These are phyloP conservation scores for Stictonetta naevosa DNA, from an alignment of 2,113 vertebrate genomes.

Conservation along the genomic window DNA sequence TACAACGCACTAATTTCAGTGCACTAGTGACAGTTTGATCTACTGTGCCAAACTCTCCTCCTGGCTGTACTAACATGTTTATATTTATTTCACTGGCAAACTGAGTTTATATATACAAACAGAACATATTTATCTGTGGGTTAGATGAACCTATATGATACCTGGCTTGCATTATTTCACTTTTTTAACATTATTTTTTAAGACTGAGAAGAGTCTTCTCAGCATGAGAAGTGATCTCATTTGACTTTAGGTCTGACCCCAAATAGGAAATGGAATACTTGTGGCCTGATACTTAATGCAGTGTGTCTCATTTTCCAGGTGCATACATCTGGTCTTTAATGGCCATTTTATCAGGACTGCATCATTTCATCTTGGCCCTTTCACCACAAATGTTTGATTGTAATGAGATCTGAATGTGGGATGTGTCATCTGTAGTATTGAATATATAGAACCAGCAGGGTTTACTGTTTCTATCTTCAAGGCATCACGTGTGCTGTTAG, in stretches of 20 bases:
- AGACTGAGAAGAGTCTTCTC: background rate
- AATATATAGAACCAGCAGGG: background rate
- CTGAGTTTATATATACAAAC: background rate
- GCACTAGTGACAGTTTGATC: background rate
- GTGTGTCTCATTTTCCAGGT: slow-evolving; percentile 61
- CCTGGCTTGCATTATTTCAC: background rate
- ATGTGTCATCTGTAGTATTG: background rate
- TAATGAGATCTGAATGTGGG: slow-evolving; percentile 28
- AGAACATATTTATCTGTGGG: background rate
- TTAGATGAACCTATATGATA: background rate
- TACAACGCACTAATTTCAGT: background rate
- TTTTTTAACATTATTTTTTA: background rate
- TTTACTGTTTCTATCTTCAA: slow-evolving; percentile 29
- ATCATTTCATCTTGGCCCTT: slow-evolving; percentile 53
- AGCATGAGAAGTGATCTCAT: slow-evolving; percentile 35
- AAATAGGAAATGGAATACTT: slow-evolving; percentile 57
- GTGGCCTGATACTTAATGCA: slow-evolving; percentile 43
- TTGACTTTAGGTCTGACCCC: slow-evolving; percentile 35
- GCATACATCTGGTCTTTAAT: slow-evolving; percentile 66
- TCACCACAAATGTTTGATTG: slow-evolving; percentile 57
- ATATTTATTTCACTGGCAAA: background rate
- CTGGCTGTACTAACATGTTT: background rate
- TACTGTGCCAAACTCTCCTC: background rate
- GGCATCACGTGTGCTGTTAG: background rate
- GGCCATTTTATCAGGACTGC: slow-evolving; percentile 56